These are phyloP conservation scores for Aurelia sp. DNA, from an alignment of 30 jellyfish, hydroid and myxozoan species.

Conservation along the genomic window DNA sequence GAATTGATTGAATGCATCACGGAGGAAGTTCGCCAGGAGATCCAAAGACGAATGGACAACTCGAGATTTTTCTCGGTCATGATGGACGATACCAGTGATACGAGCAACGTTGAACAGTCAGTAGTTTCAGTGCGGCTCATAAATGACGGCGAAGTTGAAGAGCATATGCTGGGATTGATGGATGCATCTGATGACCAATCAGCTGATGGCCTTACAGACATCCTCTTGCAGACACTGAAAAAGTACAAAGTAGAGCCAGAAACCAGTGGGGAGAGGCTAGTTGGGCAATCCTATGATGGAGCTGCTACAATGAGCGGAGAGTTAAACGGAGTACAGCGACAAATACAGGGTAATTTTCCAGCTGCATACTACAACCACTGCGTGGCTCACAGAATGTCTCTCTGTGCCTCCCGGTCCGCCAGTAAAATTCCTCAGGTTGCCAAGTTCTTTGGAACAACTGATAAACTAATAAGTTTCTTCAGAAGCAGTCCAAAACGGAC, in stretches of 20 bases:
- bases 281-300: constrained; percentile 57
- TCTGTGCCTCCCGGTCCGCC: constrained; percentile 38
- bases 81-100: constrained; percentile 33
- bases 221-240: not conserved
- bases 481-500: constrained; percentile 20
- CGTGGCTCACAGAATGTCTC: constrained; percentile 25
- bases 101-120: constrained; percentile 65
- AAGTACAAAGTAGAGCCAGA: not conserved
- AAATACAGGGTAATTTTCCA: not conserved
- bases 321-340: constrained; percentile 9
- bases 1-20: constrained; percentile 16
- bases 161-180: constrained; percentile 44
- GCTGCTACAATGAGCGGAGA: constrained; percentile 33
- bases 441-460: constrained; percentile 20
- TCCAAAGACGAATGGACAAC: constrained; percentile 13
- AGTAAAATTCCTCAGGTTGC: not conserved
- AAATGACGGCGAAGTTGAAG: constrained; percentile 41
- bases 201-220: not conserved
- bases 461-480: not conserved
- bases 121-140: constrained; percentile 64
- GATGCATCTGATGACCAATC: constrained; percentile 24
- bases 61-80: not conserved
- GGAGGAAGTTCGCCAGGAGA: constrained; percentile 24
- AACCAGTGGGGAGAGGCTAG: constrained; percentile 1
- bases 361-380: constrained; percentile 14